Evolutionary conservation across 1,140 invertebrate genomes (phyloP), one percentile per base, ranked within the genome.

Genomic region (Drosophila orena): DNA sequence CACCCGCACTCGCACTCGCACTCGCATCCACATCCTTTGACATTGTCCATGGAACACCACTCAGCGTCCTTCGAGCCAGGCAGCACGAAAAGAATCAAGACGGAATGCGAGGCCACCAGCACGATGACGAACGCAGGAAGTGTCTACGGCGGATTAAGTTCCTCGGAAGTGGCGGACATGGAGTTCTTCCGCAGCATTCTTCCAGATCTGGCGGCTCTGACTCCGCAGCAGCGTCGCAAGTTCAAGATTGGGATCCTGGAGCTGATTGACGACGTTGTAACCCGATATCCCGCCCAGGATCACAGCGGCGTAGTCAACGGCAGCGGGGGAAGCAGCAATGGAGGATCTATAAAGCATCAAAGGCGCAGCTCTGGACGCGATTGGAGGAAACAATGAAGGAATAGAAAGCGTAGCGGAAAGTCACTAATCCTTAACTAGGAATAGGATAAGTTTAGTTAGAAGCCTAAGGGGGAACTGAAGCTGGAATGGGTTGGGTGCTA

Each of bases 141-240:
- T 17, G 74, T 75, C 43, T 77, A 52, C 30, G 68, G 68, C n/a
- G 72, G 75, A 5, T 62, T 81, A 4, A 81, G 70, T 24, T 69
- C 43, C 8, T 74, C 70, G 2, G 90, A 91, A 53, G 38, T 86
- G 46, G 71, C 90, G 27, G 91, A 92, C 59, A 90, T 92, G 85
- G 90, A 92, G 50, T 92, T 92, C 81, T 92, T 92, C 34, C 81
- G 90, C 15, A 92, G 91, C 72, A 80, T 92, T 38, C 54, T 92
- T 10, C 91, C 91, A 6, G 91, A 92, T 44, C 86, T 92, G 59
- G 79, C 76, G 1, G 70, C 61, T 2, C 50, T 92, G n/a, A 92
- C 89, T 10, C 71, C 89, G 11, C 79, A 86, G 35, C 91, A 92
- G 42, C 91, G 90, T 24, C 69, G 91, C 34, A 92, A 92, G 30